A percentile compares a stretch with the other conserved stretches of the same genome.
Evolutionary conservation across 1,140 invertebrate genomes (phyloP).

Genomic region (Tetramorium simillimum): DNA sequence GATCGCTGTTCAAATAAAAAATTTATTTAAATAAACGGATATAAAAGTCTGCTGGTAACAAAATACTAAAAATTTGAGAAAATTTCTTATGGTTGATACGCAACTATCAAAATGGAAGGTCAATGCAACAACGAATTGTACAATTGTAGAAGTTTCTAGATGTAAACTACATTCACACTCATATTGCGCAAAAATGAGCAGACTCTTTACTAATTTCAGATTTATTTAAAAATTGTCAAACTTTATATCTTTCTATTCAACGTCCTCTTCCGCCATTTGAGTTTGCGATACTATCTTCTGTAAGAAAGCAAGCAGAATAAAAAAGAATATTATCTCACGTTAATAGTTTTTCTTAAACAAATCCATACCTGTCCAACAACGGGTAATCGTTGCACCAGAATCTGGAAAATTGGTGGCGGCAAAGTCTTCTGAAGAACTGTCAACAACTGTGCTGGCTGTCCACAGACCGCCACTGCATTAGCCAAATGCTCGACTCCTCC

Average conservation of each 20-base stretch:
- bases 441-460: constrained; percentile 96
- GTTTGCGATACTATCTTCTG: constrained; percentile 80
- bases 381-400: constrained; percentile 94
- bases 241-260: constrained; percentile 79
- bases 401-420: constrained; percentile 95
- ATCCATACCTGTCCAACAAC: constrained; percentile 86
- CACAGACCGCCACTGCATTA: constrained; percentile 98
- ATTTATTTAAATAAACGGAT: constrained; percentile 27
- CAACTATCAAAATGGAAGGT: constrained; percentile 61
- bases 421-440: constrained; percentile 97
- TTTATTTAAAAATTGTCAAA: constrained; percentile 76
- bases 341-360: neutral
- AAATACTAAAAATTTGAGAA: constrained; percentile 31
- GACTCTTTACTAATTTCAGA: constrained; percentile 69
- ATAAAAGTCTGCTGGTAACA: constrained; percentile 23
- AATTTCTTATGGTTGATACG: constrained; percentile 6
- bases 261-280: constrained; percentile 83
- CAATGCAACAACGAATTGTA: constrained; percentile 34
- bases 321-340: constrained; percentile 5
- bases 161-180: constrained; percentile 54
- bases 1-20: neutral
- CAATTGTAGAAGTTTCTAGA: constrained; percentile 43
- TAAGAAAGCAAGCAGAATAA: constrained; percentile 66
- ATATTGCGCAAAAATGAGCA: constrained; percentile 66
- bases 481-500: constrained; percentile 97